Evolutionary conservation across 2,888 invertebrate genomes (phyloP).

Genomic region (Limnephilus auricula): DNA sequence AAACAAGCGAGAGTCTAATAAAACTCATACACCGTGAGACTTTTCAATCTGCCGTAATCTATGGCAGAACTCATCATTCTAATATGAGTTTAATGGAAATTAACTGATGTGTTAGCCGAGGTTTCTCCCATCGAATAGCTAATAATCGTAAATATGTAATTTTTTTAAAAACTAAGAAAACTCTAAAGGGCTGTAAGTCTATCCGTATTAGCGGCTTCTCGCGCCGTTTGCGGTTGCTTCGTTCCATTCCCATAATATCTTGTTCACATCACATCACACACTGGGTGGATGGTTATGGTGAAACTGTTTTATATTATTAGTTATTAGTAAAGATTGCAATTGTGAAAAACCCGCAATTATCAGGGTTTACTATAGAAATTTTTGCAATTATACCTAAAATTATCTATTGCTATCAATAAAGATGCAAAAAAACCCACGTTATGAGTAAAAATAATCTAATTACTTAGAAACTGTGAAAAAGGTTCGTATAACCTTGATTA

Average conservation of each 20-base stretch:
- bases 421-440: background rate
- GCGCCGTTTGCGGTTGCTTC: no score
- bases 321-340: background rate
- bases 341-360: background rate
- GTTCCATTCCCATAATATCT: no score
- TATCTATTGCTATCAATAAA: background rate
- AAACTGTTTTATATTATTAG: background rate
- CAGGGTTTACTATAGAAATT: background rate
- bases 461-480: no score
- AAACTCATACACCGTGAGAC: constrained; percentile 12
- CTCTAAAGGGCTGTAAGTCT: no score
- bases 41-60: constrained; percentile 5
- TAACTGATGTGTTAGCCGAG: no score
- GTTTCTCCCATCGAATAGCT: no score
- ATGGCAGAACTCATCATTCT: background rate
- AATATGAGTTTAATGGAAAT: background rate
- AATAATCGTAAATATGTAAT: no score
- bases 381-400: background rate
- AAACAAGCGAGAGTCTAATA: constrained; percentile 8
- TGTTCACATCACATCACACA: no score
- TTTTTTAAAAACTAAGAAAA: no score
- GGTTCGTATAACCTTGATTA: no score
- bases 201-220: no score
- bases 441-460: background rate
- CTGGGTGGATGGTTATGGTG: no score